Evolutionary conservation across 2,113 vertebrate genomes (phyloP).

Genomic region (Serilophus lunatus): DNA sequence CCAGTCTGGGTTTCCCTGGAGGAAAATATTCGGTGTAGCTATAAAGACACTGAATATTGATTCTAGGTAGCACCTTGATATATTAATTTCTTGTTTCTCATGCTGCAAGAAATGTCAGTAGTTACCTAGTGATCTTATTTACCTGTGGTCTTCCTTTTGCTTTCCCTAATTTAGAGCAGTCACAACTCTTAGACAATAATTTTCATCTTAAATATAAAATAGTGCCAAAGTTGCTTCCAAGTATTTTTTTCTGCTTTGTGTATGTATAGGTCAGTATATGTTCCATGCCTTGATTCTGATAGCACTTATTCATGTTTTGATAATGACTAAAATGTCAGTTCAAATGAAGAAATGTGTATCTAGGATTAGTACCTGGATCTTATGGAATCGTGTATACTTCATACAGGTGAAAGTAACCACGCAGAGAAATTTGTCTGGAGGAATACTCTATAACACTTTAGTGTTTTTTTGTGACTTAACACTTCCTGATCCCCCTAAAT

Average conservation of each 20-base stretch:
- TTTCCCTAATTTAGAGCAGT: not conserved
- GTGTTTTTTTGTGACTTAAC: not conserved
- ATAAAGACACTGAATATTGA: not conserved
- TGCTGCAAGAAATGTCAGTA: not conserved
- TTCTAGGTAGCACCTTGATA: not conserved
- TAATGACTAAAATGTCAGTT: not conserved
- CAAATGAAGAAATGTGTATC: not conserved
- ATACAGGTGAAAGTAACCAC: not conserved
- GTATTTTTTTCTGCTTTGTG: not conserved
- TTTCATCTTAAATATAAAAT: not conserved
- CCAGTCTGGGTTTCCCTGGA: not conserved
- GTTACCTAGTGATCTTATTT: not conserved
- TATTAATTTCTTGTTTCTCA: not conserved
- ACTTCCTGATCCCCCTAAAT: not conserved
- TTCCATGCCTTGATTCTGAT: not conserved
- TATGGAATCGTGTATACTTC: not conserved
- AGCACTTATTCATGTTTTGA: not conserved
- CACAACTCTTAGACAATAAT: not conserved
- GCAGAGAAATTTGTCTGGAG: not conserved
- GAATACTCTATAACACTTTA: not conserved
- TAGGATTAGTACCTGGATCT: not conserved
- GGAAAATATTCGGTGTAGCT: not conserved
- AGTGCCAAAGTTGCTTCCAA: not conserved
- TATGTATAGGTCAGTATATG: not conserved
- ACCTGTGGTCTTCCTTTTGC: not conserved